phyloP scores from a whole-genome alignment of 2,113 vertebrate species.

The Oncorhynchus gorbuscha region DNA sequence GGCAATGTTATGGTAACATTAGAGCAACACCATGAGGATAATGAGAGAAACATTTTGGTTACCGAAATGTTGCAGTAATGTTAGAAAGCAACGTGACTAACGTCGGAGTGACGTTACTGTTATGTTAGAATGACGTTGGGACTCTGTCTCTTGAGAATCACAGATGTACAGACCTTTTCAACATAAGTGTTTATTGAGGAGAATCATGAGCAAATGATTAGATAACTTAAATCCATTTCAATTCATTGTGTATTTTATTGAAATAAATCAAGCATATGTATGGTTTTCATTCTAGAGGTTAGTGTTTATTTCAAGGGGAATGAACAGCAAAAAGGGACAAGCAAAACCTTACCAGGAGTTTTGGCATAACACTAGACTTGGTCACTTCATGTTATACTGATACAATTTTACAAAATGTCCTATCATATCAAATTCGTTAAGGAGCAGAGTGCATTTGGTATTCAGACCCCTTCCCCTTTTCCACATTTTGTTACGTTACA shows the following conservation, averaged over 20 bases:
- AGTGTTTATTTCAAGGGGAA: slow-evolving; percentile 58
- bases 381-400: slow-evolving; percentile 28
- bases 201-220: slow-evolving; percentile 76
- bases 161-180: slow-evolving; percentile 87
- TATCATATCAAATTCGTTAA: background rate
- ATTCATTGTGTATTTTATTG: slow-evolving; percentile 73
- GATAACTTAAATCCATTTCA: slow-evolving; percentile 69
- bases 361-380: slow-evolving; percentile 36
- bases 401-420: background rate
- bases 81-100: slow-evolving; percentile 1
- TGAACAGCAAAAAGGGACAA: slow-evolving; percentile 36
- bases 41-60: no score
- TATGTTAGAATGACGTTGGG: slow-evolving; percentile 20
- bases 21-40: no score
- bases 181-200: slow-evolving; percentile 54
- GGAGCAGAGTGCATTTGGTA: no score
- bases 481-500: no score
- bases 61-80: background rate
- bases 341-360: slow-evolving; percentile 34
- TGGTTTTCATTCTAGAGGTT: slow-evolving; percentile 64
- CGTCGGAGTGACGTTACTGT: slow-evolving; percentile 16
- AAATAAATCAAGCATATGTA: slow-evolving; percentile 75
- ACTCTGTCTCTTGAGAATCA: slow-evolving; percentile 29
- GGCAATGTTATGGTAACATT: slow-evolving; percentile 15
- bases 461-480: no score